Percentiles rank a stretch among this genome's conserved stretches.
phyloP scores from a whole-genome alignment of 2,797 vertebrate species.

The Pempheris klunzingeri region DNA sequence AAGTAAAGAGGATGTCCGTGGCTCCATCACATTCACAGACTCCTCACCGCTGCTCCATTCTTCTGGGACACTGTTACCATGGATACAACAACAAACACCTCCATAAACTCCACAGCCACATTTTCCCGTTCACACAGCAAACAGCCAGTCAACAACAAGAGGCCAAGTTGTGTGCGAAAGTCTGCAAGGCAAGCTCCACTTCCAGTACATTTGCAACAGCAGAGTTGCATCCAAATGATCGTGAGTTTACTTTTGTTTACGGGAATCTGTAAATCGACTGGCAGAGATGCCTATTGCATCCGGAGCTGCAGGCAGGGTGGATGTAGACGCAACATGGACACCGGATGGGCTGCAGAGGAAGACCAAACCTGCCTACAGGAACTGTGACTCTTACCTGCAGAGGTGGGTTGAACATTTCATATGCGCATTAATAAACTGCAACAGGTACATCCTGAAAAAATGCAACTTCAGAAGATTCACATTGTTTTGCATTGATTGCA shows the following conservation, averaged over 20 bases:
- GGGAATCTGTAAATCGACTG: conserved; percentile 41
- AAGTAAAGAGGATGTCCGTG: conserved; percentile 10
- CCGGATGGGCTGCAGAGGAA: conserved; percentile 61
- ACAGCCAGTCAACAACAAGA: conserved; percentile 28
- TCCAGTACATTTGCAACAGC: conserved; percentile 1
- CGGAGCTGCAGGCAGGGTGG: conserved; percentile 77
- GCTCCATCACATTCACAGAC: conserved; percentile 29
- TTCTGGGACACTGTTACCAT: conserved; percentile 69
- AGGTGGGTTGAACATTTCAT: conserved; percentile 71
- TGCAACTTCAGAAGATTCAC: neutral
- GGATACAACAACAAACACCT: conserved; percentile 81
- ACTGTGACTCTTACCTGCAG: conserved; percentile 82
- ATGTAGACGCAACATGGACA: conserved; percentile 60
- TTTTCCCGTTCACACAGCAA: conserved; percentile 44
- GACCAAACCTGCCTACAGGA: conserved; percentile 40
- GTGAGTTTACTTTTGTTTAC: conserved; percentile 8
- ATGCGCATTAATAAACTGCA: neutral
- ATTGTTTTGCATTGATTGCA: neutral
- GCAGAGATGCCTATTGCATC: conserved; percentile 83
- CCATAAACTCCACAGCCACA: conserved; percentile 50
- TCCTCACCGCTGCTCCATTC: conserved; percentile 35
- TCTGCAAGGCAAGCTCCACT: conserved; percentile 19
- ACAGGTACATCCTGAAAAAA: neutral
- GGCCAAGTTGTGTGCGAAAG: conserved; percentile 17
- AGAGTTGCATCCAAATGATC: conserved; percentile 32